Percentiles rank a stretch among this genome's conserved stretches.
Evolutionary conservation across 2,888 invertebrate species (phyloP).

Genomic region (Sepiola atlantica): DNA sequence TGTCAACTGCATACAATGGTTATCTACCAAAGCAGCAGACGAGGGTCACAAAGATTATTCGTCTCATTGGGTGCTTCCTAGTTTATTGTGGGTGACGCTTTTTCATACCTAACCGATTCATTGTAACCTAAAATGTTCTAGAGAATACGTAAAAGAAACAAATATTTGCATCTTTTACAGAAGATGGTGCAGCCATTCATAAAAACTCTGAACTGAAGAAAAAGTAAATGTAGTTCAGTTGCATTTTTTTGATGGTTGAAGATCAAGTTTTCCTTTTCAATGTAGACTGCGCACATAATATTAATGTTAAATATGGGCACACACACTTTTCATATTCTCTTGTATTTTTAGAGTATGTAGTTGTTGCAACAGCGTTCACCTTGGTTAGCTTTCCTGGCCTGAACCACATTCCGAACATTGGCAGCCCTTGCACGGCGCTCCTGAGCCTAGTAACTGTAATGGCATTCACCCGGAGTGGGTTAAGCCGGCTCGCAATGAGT

Average conservation of each 20-base stretch:
- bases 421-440: too few species aligned
- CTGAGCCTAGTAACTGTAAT: too few species aligned
- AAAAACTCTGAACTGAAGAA: not conserved
- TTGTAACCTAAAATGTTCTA: not conserved
- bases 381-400: not conserved
- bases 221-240: not conserved
- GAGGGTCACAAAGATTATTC: not conserved
- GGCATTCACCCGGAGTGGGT: too few species aligned
- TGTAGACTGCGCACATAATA: not conserved
- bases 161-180: not conserved
- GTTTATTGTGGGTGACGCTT: not conserved
- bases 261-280: not conserved
- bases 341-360: not conserved
- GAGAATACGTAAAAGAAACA: not conserved
- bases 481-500: too few species aligned
- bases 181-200: not conserved
- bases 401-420: too few species aligned
- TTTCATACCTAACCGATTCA: not conserved
- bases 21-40: not conserved
- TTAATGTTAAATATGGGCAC: not conserved
- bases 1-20: not conserved
- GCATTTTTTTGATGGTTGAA: not conserved
- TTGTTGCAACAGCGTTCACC: too few species aligned
- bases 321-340: not conserved
- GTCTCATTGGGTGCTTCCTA: not conserved